phyloP scores from a whole-genome alignment of 2,113 vertebrate genomes.

The Girardinichthys multiradiatus region DNA sequence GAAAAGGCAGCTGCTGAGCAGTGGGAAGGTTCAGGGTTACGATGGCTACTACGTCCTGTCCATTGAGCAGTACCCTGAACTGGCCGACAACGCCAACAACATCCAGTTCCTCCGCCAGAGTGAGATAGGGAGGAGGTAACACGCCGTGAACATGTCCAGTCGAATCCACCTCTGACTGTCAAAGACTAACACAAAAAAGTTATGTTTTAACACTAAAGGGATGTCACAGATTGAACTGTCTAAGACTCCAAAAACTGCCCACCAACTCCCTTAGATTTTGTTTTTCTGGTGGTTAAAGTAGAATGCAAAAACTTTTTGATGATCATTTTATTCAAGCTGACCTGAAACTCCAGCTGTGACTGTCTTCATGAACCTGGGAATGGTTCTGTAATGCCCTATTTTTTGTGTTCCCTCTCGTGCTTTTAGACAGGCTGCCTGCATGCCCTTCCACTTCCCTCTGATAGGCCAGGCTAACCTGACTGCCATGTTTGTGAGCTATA shows the following conservation, averaged over 20 bases:
- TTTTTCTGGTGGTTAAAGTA: conserved; percentile 1
- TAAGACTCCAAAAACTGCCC: conserved; percentile 43
- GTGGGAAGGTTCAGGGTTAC: conserved; percentile 95
- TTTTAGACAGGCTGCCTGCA: conserved; percentile 44
- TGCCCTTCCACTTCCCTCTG: conserved; percentile 32
- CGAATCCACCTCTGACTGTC: conserved; percentile 23
- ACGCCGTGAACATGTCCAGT: conserved; percentile 48
- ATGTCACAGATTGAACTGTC: conserved; percentile 56
- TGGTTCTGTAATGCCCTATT: conserved; percentile 38
- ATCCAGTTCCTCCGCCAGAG: conserved; percentile 99
- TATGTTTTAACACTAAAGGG: conserved; percentile 46
- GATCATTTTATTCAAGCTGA: conserved; percentile 32
- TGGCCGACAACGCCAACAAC: conserved; percentile 98
- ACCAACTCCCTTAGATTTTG: conserved; percentile 20
- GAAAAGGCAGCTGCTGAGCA: conserved; percentile 96
- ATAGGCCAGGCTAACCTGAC: conserved; percentile 43
- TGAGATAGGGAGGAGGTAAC: conserved; percentile 99
- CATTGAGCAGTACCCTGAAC: conserved; percentile 98
- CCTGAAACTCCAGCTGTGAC: conserved; percentile 24
- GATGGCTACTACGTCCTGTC: conserved; percentile 99
- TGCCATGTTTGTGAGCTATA: conserved; percentile 37
- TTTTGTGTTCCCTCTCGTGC: conserved; percentile 6
- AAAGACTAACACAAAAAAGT: conserved; percentile 36
- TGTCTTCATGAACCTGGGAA: conserved; percentile 14
- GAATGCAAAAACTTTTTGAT: conserved; percentile 18